Base-by-base conservation (phyloP, 1,140 invertebrate species). In the Triops longicaudatus region DNA sequence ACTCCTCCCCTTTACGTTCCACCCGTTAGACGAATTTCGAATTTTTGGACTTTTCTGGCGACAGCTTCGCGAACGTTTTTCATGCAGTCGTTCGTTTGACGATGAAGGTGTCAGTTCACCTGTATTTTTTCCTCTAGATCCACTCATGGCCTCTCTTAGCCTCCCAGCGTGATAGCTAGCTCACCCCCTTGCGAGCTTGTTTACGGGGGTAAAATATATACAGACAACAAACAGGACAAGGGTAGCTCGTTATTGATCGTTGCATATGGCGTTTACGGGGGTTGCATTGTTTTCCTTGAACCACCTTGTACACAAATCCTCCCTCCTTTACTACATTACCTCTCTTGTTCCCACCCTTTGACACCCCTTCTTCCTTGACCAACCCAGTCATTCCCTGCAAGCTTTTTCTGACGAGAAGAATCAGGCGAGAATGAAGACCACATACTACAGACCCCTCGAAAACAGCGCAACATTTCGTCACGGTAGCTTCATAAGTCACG, bases 191-290 rank as follows among this genome's bases (percentile, higher is more conserved):
- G 17, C 17, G 3, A 63, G 50, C n/a, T 63, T 63, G 50, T 63
- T 63, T 63, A n/a, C n/a, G 50, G 50, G 43, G 50, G 50, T 63
- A 22, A 63, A 63, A 63, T 63, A 63, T 22, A 63, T 22, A 63
- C 31, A 37, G 31, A 17, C 44, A 63, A 22, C 14, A 14, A 63
- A 63, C 50, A 63, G 50, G 50, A 63, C 50, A 63, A 11, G 50
- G 50, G 50, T n/a, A 63, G 50, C 50, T 63, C 50, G 50, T 63
- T 63, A 63, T 63, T 63, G 50, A 63, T 63, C 50, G 50, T 63
- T 63, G 50, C n/a, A 63, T 63, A 63, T 63, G 50, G 50, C 50
- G 10, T 37, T 63, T 14, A 63, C 50, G 50, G 50, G 44, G 50
- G 50, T 63, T 37, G n/a, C 50, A 63, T 63, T 63, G 50, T 63